Evolutionary conservation across 2,113 vertebrate species (phyloP).

Genomic region (Gymnobelideus leadbeateri): DNA sequence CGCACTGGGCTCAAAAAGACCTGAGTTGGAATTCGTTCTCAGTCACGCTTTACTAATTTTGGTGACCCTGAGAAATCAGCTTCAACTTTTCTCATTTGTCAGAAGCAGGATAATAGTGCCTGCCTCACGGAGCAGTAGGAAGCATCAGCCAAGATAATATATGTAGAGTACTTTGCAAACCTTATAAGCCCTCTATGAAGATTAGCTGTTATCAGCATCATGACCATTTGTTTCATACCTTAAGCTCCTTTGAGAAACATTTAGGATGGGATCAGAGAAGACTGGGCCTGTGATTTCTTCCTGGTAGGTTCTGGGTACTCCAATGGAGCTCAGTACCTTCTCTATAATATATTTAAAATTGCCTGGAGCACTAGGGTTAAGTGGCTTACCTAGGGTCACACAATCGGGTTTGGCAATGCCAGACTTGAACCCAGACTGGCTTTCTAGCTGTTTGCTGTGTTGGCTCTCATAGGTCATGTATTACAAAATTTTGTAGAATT

Average conservation of each 20-base stretch:
- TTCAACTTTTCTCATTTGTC: not conserved
- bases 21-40: not conserved
- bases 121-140: no score
- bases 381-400: not conserved
- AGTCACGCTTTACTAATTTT: not conserved
- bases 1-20: not conserved
- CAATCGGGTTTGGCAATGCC: not conserved
- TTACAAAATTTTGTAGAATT: not conserved
- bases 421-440: not conserved
- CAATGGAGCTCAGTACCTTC: not conserved
- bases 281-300: not conserved
- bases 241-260: not conserved
- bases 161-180: not conserved
- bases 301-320: not conserved
- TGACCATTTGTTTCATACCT: not conserved
- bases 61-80: not conserved
- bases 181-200: not conserved
- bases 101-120: no score
- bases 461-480: not conserved
- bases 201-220: not conserved
- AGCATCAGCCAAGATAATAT: not conserved
- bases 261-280: not conserved
- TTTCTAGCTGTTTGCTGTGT: not conserved
- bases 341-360: not conserved
- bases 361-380: not conserved